These are phyloP conservation scores for Mythimna loreyi DNA, from an alignment of 2,888 invertebrate species.

Conservation along the genomic window DNA sequence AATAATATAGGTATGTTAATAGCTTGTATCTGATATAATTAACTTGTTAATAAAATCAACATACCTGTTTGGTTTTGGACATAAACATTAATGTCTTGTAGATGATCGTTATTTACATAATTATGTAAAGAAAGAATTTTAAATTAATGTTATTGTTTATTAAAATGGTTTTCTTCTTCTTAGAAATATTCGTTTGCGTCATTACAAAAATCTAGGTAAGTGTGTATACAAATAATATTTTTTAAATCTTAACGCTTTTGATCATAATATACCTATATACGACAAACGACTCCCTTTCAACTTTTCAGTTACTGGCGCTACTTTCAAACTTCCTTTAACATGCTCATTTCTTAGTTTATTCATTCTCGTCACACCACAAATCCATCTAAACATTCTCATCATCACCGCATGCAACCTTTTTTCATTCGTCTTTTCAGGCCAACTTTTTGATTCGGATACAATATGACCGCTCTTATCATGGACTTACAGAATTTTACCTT, in stretches of 20 bases:
- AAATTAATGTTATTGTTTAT: not conserved
- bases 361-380: too few species aligned
- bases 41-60: constrained; percentile 30
- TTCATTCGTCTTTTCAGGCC: too few species aligned
- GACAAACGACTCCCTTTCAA: too few species aligned
- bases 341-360: too few species aligned
- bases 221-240: not conserved
- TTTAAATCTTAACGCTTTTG: not conserved
- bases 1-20: constrained; percentile 17
- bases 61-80: constrained; percentile 8
- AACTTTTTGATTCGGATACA: too few species aligned
- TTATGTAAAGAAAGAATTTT: constrained; percentile 15
- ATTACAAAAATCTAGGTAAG: not conserved
- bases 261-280: too few species aligned
- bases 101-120: constrained; percentile 50
- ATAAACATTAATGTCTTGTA: constrained; percentile 37
- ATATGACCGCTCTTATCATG: too few species aligned
- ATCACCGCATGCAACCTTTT: too few species aligned
- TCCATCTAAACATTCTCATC: too few species aligned
- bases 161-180: constrained; percentile 10
- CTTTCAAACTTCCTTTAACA: too few species aligned
- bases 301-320: too few species aligned
- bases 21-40: constrained; percentile 24
- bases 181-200: constrained; percentile 1
- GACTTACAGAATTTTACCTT: too few species aligned